Percentiles rank a stretch among this genome's conserved stretches.
Evolutionary conservation across 2,113 vertebrate species (phyloP).

Genomic region (Aphyosemion australe): DNA sequence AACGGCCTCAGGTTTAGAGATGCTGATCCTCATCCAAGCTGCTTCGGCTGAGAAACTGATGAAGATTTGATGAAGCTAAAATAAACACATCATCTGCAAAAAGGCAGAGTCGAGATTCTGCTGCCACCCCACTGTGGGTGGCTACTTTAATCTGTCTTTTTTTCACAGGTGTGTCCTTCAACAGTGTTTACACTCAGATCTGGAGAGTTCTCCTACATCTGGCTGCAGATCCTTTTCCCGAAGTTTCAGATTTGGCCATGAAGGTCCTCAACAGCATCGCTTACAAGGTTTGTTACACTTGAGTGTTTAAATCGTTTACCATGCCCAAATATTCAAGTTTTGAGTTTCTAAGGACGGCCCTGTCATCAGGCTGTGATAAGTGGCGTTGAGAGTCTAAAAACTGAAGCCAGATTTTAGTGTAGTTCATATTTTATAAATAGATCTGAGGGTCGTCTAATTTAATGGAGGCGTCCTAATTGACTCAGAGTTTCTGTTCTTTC

Average conservation of each 20-base stretch:
- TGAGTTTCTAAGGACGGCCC: background rate
- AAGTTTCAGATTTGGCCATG: slow-evolving; percentile 97
- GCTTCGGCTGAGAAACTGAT: too few species aligned
- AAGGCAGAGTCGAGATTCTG: too few species aligned
- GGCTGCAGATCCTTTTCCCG: slow-evolving; percentile 94
- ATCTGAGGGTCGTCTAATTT: too few species aligned
- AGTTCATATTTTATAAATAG: too few species aligned
- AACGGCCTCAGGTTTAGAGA: too few species aligned
- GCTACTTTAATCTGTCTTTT: background rate
- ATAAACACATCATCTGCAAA: too few species aligned
- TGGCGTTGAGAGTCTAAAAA: background rate
- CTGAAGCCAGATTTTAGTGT: background rate
- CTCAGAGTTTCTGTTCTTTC: slow-evolving; percentile 4
- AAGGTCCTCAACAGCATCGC: slow-evolving; percentile 97
- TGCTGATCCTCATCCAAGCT: too few species aligned
- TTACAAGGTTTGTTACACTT: slow-evolving; percentile 85
- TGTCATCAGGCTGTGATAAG: background rate
- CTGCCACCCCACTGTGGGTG: background rate
- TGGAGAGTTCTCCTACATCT: slow-evolving; percentile 96
- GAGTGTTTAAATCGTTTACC: background rate
- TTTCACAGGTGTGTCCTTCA: slow-evolving; percentile 92
- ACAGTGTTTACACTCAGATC: slow-evolving; percentile 98
- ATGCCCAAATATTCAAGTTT: background rate
- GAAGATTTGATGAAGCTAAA: too few species aligned
- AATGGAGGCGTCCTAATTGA: background rate